Evolutionary conservation across 2,113 vertebrate genomes (phyloP).

Genomic region (Sander lucioperca): DNA sequence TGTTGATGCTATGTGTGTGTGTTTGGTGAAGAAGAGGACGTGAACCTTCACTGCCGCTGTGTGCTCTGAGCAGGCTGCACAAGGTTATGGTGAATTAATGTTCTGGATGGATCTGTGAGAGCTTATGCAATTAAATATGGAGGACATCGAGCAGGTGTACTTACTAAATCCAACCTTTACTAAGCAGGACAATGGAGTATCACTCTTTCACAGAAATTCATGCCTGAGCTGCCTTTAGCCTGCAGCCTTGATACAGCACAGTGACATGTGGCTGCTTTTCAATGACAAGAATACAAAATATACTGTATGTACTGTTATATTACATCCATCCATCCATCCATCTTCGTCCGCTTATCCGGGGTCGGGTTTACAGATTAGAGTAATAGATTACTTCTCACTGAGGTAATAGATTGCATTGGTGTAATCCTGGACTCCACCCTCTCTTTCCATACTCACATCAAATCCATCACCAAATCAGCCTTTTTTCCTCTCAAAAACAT

Average conservation of each 20-base stretch:
- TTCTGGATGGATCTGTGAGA: slow-evolving; percentile 44
- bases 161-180: slow-evolving; percentile 56
- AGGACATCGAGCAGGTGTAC: slow-evolving; percentile 60
- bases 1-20: slow-evolving; percentile 55
- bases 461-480: no score
- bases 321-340: no score
- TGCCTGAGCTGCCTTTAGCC: slow-evolving; percentile 8
- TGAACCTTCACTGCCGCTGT: neutral
- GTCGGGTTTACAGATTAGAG: no score
- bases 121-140: slow-evolving; percentile 67
- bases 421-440: no score
- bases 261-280: neutral
- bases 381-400: no score
- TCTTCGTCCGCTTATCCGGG: no score
- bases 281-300: neutral
- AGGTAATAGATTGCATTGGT: no score
- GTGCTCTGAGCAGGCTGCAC: slow-evolving; percentile 28
- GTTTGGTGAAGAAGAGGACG: neutral
- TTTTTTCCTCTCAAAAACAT: no score
- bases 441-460: no score
- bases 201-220: slow-evolving; percentile 25
- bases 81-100: slow-evolving; percentile 61
- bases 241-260: slow-evolving; percentile 13
- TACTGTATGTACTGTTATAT: neutral
- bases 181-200: slow-evolving; percentile 52